Evolutionary conservation across 2,888 invertebrate genomes (phyloP).

Genomic region (Nomada hirtipes): DNA sequence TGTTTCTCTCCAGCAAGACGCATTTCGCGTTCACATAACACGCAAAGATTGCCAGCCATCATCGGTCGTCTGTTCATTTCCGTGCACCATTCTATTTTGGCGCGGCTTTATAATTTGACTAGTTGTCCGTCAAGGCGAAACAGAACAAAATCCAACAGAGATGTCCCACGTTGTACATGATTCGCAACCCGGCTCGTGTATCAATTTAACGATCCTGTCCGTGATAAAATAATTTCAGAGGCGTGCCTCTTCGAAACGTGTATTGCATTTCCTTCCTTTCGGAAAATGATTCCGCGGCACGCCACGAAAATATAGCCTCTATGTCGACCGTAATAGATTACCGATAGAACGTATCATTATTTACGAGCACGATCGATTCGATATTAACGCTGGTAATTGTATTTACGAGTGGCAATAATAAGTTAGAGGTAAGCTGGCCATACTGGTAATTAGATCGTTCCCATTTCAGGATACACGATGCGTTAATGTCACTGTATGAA

Average conservation of each 20-base stretch:
- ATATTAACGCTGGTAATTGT: constrained; percentile 45
- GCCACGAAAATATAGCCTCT: constrained; percentile 31
- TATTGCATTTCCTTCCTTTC: constrained; percentile 40
- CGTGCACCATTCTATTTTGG: constrained; percentile 22
- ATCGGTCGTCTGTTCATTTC: constrained; percentile 33
- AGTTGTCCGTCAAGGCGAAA: constrained; percentile 11
- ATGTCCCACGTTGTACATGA: neutral
- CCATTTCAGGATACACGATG: constrained; percentile 24
- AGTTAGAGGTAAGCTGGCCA: constrained; percentile 40
- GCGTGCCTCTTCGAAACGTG: constrained; percentile 44
- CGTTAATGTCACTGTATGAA: neutral
- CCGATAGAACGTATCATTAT: constrained; percentile 37
- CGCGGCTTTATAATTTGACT: constrained; percentile 39
- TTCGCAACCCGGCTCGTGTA: constrained; percentile 27
- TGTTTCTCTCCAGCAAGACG: constrained; percentile 7
- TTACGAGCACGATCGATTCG: constrained; percentile 26
- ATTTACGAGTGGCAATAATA: constrained; percentile 49
- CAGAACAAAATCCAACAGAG: constrained; percentile 8
- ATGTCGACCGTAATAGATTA: constrained; percentile 28
- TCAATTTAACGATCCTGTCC: constrained; percentile 51
- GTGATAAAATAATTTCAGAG: constrained; percentile 39
- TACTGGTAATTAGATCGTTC: constrained; percentile 47
- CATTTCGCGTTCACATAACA: constrained; percentile 15
- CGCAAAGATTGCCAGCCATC: constrained; percentile 9
- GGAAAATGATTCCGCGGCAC: constrained; percentile 25